A percentile compares a stretch with the other conserved stretches of the same genome.
These are phyloP conservation scores for Actenoides hombroni DNA, from an alignment of 2,113 vertebrate genomes.

Conservation along the genomic window DNA sequence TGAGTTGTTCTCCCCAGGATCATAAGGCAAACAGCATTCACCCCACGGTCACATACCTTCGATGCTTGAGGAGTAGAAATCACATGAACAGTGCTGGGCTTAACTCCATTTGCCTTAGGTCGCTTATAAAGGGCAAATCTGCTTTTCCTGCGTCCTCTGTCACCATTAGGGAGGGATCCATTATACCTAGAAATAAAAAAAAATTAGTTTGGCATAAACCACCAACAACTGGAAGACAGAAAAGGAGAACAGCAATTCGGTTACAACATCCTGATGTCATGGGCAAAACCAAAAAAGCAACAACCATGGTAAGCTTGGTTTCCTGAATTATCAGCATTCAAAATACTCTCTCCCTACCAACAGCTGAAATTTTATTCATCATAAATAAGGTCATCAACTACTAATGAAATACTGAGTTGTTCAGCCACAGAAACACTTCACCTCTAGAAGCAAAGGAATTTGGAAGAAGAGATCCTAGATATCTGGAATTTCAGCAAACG, in stretches of 20 bases:
- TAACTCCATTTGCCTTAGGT: conserved; percentile 91
- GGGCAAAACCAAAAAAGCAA: neutral
- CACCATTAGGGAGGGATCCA: conserved; percentile 93
- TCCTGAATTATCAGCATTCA: neutral
- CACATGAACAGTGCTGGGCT: conserved; percentile 92
- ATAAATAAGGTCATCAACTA: neutral
- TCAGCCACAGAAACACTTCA: neutral
- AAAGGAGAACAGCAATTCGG: neutral
- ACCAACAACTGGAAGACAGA: neutral
- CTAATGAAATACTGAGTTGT: neutral
- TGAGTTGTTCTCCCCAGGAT: neutral
- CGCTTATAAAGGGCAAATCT: conserved; percentile 93
- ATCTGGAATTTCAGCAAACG: neutral
- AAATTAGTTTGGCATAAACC: neutral
- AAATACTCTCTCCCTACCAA: neutral
- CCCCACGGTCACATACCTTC: conserved; percentile 80
- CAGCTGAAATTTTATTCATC: neutral
- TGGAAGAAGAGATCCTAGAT: neutral
- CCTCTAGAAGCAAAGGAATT: neutral
- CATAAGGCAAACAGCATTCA: neutral
- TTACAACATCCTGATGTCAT: neutral
- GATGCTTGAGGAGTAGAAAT: conserved; percentile 92
- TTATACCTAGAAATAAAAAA: conserved; percentile 84
- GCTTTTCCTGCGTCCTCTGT: conserved; percentile 95
- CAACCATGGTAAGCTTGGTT: neutral